phyloP scores from a whole-genome alignment of 2,797 vertebrate species.

The Xyrichtys novacula region DNA sequence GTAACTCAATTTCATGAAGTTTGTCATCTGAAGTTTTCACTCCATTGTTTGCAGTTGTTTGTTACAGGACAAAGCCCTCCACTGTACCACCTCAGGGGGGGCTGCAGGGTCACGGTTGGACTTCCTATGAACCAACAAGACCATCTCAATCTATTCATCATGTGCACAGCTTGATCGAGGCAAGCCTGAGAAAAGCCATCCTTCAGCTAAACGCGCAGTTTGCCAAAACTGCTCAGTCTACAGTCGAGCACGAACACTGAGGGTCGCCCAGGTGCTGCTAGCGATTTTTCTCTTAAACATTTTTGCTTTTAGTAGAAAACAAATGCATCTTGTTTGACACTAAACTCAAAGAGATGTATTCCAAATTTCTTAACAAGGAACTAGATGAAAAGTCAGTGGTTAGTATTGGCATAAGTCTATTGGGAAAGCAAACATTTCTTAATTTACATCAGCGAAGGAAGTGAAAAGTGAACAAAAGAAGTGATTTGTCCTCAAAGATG shows the following conservation, averaged over 20 bases:
- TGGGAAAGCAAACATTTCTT: background rate
- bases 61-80: constrained; percentile 60
- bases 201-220: constrained; percentile 67
- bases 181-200: constrained; percentile 78
- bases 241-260: background rate
- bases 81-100: constrained; percentile 51
- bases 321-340: background rate
- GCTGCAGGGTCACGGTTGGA: constrained; percentile 68
- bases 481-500: background rate
- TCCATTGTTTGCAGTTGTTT: constrained; percentile 56
- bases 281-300: background rate
- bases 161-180: constrained; percentile 75
- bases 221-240: constrained; percentile 36
- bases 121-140: constrained; percentile 60
- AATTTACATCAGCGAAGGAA: background rate
- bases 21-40: constrained; percentile 33
- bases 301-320: background rate
- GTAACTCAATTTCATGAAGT: background rate
- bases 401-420: background rate
- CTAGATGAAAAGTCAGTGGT: background rate
- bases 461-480: background rate
- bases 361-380: background rate
- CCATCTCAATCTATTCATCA: constrained; percentile 80
- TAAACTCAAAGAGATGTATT: background rate
- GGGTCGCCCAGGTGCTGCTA: background rate